Percentiles rank a stretch among this genome's conserved stretches.
phyloP scores from a whole-genome alignment of 2,113 vertebrate genomes.

The Thalassarche chlororhynchos region DNA sequence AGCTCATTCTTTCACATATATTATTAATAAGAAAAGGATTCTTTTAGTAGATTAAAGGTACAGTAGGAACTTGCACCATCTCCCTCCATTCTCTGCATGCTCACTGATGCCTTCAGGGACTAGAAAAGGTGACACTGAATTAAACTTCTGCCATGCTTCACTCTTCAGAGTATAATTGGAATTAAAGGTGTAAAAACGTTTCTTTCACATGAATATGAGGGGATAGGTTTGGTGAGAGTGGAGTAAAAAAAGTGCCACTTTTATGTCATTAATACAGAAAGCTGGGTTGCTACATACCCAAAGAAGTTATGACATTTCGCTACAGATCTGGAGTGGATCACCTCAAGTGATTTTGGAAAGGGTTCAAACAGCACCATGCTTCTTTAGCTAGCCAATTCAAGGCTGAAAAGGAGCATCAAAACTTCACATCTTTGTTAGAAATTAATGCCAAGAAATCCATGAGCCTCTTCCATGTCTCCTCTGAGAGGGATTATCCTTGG shows the following conservation, averaged over 20 bases:
- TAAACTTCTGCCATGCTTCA: background rate
- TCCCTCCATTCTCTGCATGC: background rate
- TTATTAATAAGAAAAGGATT: slow-evolving; percentile 8
- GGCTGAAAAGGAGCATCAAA: background rate
- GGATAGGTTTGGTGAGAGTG: background rate
- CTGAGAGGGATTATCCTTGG: background rate
- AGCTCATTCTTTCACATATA: background rate
- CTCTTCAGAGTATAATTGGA: background rate
- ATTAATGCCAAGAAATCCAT: background rate
- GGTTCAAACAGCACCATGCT: background rate
- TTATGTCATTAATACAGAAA: background rate
- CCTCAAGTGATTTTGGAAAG: background rate
- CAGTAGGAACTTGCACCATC: background rate
- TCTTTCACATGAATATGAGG: background rate
- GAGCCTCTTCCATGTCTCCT: background rate
- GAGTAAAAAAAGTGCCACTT: background rate
- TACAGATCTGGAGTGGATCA: background rate
- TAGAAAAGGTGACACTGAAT: background rate
- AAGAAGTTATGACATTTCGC: background rate
- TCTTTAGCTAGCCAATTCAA: background rate
- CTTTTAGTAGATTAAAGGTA: background rate
- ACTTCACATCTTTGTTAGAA: background rate
- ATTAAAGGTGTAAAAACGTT: background rate
- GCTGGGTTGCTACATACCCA: background rate
- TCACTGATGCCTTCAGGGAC: background rate